These are phyloP conservation scores for Pomacea maculata DNA, from an alignment of 1,140 invertebrate genomes.

Conservation along the genomic window DNA sequence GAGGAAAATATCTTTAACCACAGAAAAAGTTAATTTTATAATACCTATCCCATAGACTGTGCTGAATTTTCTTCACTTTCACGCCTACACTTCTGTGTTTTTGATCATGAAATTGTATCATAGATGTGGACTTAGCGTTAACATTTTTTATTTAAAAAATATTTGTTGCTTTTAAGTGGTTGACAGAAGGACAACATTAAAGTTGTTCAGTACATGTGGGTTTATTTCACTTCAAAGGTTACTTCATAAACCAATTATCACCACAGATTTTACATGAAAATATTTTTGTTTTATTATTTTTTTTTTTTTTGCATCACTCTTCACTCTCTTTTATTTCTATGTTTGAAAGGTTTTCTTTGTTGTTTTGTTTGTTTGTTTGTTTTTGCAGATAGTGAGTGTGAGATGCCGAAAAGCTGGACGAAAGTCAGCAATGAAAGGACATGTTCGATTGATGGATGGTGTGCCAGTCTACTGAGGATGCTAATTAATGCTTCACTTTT, in stretches of 20 bases:
- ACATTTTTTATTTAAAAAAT: no score
- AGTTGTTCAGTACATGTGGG: not conserved
- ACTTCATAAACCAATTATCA: not conserved
- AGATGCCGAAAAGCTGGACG: conserved; percentile 41
- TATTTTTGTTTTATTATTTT: not conserved
- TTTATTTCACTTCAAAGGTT: no score
- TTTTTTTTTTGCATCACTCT: not conserved
- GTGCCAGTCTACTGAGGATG: conserved; percentile 37
- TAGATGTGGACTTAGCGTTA: no score
- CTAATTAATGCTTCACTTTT: no score
- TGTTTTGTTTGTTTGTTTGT: not conserved
- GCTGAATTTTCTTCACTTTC: no score
- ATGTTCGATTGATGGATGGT: conserved; percentile 38
- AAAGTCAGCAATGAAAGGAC: conserved; percentile 27
- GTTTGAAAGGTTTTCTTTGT: not conserved
- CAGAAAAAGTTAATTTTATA: no score
- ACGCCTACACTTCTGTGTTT: no score
- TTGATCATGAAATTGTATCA: no score
- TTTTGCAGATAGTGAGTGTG: conserved; percentile 40
- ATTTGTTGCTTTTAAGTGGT: no score
- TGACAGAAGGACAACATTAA: not conserved
- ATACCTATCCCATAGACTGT: no score
- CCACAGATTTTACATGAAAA: not conserved
- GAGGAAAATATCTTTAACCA: no score
- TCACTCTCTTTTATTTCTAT: not conserved